These are phyloP conservation scores for Diabrotica virgifera DNA, from an alignment of 1,140 invertebrate species.

Conservation along the genomic window DNA sequence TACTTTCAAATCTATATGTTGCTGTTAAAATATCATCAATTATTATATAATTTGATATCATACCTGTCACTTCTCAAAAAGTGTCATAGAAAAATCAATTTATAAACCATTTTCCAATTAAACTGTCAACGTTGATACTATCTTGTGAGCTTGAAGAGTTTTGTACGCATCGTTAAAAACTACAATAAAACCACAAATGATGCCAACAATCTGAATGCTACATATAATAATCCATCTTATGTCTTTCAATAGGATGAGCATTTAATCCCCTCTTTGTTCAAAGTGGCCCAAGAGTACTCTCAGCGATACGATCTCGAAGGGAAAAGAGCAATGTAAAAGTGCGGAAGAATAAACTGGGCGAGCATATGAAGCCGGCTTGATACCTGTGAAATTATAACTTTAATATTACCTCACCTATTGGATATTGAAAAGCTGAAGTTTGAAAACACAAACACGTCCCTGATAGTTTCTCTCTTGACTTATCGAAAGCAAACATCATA, in stretches of 20 bases:
- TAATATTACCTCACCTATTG: constrained; percentile 19
- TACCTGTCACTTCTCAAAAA: too few species aligned
- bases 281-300: constrained; percentile 13
- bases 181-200: constrained; percentile 29
- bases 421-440: constrained; percentile 27
- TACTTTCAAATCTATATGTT: too few species aligned
- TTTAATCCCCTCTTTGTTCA: constrained; percentile 39
- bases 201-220: constrained; percentile 25
- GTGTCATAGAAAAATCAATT: constrained; percentile 22
- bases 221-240: constrained; percentile 38
- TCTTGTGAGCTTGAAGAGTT: constrained; percentile 8
- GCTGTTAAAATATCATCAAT: too few species aligned
- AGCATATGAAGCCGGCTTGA: constrained; percentile 13
- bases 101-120: constrained; percentile 28
- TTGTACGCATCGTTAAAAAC: constrained; percentile 16
- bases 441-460: constrained; percentile 24
- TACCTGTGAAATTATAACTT: constrained; percentile 31
- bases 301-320: neutral
- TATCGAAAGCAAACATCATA: constrained; percentile 24
- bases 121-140: constrained; percentile 28
- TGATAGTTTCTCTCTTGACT: constrained; percentile 19
- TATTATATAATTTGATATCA: too few species aligned
- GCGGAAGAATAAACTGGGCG: constrained; percentile 9
- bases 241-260: constrained; percentile 38
- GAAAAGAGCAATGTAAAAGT: constrained; percentile 2